Percentiles rank a stretch among this genome's conserved stretches.
These are phyloP conservation scores for Artemia sp. DNA, from an alignment of 2,888 invertebrate genomes.

Conservation along the genomic window DNA sequence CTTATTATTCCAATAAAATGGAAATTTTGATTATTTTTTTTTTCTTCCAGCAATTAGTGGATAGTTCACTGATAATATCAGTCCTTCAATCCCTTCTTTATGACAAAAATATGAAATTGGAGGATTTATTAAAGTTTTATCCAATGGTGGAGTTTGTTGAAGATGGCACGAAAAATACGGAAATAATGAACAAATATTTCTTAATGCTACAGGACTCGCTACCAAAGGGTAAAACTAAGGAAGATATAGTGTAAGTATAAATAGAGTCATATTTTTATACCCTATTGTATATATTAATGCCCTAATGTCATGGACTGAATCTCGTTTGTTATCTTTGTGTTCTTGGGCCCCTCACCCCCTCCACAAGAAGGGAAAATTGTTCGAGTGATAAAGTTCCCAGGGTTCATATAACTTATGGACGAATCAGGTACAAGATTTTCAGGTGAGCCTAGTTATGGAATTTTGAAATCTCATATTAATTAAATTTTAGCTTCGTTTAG, in stretches of 20 bases:
- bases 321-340: too few relatives aligned
- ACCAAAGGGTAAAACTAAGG: constrained; percentile 33
- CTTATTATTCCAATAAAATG: constrained; percentile 19
- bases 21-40: constrained; percentile 26
- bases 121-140: constrained; percentile 56
- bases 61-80: constrained; percentile 86
- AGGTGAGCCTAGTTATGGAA: too few relatives aligned
- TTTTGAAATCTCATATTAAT: too few relatives aligned
- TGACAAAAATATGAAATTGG: constrained; percentile 42
- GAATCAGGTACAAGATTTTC: neutral
- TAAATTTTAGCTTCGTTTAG: too few relatives aligned
- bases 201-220: constrained; percentile 52
- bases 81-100: constrained; percentile 48
- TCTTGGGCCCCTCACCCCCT: neutral
- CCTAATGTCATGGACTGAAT: neutral
- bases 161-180: constrained; percentile 49
- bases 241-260: constrained; percentile 30
- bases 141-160: constrained; percentile 49
- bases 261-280: neutral
- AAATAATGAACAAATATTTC: constrained; percentile 73
- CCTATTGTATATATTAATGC: constrained; percentile 7
- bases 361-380: neutral
- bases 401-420: neutral
- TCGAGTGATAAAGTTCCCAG: neutral
- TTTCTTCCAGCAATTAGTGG: constrained; percentile 56